These are phyloP conservation scores for Cirrhinus molitorella DNA, from an alignment of 2,797 vertebrate species.

Conservation along the genomic window DNA sequence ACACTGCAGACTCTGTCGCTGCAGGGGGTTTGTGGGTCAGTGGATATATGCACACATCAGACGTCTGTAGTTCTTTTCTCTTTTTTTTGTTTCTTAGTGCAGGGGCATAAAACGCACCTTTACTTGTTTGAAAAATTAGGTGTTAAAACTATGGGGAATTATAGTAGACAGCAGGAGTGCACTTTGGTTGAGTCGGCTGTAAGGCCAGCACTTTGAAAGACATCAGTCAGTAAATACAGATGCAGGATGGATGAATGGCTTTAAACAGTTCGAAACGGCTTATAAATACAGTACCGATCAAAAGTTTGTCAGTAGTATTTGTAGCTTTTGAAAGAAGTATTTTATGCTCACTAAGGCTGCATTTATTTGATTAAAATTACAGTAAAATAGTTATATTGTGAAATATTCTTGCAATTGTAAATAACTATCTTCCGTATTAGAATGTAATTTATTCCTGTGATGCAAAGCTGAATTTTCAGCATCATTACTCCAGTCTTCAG, in stretches of 20 bases:
- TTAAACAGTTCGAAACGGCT: background rate
- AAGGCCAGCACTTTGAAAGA: background rate
- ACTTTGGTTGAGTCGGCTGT: slow-evolving; percentile 1
- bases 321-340: background rate
- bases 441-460: background rate
- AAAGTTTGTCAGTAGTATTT: background rate
- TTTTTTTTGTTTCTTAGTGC: background rate
- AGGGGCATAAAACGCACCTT: background rate
- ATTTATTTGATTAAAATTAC: background rate
- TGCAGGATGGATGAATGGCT: background rate
- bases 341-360: background rate
- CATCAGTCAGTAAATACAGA: background rate
- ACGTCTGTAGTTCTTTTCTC: background rate
- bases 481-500: background rate
- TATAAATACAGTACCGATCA: background rate
- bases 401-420: background rate
- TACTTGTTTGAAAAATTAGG: slow-evolving; percentile 19
- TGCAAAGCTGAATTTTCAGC: background rate
- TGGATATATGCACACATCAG: background rate
- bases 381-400: background rate
- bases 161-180: background rate
- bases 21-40: slow-evolving; percentile 15
- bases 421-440: background rate
- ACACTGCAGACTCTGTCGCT: background rate
- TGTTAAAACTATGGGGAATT: slow-evolving; percentile 7